Percentiles rank a stretch among this genome's conserved stretches.
phyloP scores from a whole-genome alignment of 1,140 invertebrate genomes.

The Megalopta genalis region DNA sequence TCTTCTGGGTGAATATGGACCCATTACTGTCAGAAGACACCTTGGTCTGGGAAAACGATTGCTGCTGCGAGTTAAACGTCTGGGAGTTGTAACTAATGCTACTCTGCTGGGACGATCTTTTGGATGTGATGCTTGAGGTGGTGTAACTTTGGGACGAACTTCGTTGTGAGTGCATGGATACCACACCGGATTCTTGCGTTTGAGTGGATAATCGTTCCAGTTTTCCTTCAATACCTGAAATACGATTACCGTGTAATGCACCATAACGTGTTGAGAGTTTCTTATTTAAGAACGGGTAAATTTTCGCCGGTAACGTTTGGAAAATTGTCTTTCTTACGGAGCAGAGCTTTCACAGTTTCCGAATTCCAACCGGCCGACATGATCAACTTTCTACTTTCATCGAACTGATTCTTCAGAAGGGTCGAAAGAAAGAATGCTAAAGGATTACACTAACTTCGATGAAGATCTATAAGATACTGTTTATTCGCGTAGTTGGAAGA shows the following conservation, averaged over 20 bases:
- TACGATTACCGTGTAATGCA: background rate
- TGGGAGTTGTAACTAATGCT: conserved; percentile 76
- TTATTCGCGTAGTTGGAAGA: conserved; percentile 51
- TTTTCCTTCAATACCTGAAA: conserved; percentile 76
- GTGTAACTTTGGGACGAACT: conserved; percentile 83
- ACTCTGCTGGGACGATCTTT: conserved; percentile 82
- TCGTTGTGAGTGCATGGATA: conserved; percentile 85
- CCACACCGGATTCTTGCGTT: conserved; percentile 84
- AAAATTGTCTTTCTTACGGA: conserved; percentile 46
- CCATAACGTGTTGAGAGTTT: background rate
- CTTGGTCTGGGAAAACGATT: conserved; percentile 76
- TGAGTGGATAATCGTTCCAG: conserved; percentile 79
- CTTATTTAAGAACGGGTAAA: background rate
- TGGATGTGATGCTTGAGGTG: conserved; percentile 80
- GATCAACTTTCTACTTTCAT: background rate
- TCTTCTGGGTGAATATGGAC: conserved; percentile 72
- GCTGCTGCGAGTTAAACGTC: conserved; percentile 78
- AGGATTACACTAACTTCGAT: background rate
- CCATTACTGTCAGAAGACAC: conserved; percentile 72
- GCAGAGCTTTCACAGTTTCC: conserved; percentile 49
- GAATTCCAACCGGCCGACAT: conserved; percentile 30
- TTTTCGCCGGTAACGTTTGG: background rate
- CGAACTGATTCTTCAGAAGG: background rate
- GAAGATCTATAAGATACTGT: conserved; percentile 53
- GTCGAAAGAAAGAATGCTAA: background rate